Evolutionary conservation across 2,113 vertebrate species (phyloP).

Genomic region (Apteryx mantelli): DNA sequence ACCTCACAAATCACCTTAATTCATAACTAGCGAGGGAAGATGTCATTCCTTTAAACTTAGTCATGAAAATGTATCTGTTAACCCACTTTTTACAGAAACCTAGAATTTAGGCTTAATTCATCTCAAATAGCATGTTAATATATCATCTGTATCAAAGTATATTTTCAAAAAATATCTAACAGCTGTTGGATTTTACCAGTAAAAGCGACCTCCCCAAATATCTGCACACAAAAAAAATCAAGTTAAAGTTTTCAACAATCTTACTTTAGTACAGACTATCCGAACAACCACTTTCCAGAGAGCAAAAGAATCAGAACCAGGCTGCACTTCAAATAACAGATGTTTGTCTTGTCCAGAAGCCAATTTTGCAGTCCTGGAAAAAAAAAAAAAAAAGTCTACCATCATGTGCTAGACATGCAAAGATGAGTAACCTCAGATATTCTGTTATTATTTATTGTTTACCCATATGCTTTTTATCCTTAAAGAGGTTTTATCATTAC

Average conservation of each 20-base stretch:
- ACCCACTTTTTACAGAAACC: not conserved
- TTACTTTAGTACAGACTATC: constrained; percentile 95
- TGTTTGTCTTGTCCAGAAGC: constrained; percentile 93
- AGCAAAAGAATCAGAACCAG: constrained; percentile 92
- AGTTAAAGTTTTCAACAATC: not conserved
- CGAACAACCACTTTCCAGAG: constrained; percentile 95
- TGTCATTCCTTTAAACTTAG: not conserved
- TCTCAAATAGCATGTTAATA: not conserved
- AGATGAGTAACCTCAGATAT: not conserved
- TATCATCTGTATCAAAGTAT: not conserved
- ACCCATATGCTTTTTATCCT: not conserved
- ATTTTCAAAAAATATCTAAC: not conserved
- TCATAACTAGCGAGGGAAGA: not conserved
- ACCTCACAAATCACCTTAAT: not conserved
- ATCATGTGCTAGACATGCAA: not conserved
- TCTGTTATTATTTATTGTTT: not conserved
- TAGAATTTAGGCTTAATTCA: not conserved
- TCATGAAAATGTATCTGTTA: not conserved
- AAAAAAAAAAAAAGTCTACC: constrained; percentile 17
- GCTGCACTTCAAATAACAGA: constrained; percentile 95
- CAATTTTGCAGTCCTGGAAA: constrained; percentile 88
- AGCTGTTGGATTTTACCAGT: not conserved
- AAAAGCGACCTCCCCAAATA: not conserved
- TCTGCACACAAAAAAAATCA: not conserved
- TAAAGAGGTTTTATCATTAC: not conserved